These are phyloP conservation scores for Alosa alosa DNA, from an alignment of 2,113 vertebrate genomes.

Conservation along the genomic window DNA sequence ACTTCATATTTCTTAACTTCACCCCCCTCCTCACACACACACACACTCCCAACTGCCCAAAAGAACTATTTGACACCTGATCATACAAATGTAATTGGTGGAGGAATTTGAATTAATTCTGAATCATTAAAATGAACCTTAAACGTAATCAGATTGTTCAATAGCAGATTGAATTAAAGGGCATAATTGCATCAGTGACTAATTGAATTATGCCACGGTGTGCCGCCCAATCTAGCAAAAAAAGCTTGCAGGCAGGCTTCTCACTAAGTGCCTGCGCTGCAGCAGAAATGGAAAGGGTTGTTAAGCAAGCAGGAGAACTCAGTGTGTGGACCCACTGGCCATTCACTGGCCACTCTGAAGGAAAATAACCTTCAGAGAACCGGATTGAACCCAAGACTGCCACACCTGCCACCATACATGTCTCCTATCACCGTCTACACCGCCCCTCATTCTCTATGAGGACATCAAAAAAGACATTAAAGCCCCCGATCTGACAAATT, in stretches of 20 bases:
- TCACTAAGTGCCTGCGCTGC: slow-evolving; percentile 30
- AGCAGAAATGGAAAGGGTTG: background rate
- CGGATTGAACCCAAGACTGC: background rate
- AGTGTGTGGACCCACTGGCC: background rate
- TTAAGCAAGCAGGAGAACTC: background rate
- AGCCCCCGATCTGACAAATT: background rate
- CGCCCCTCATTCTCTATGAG: background rate
- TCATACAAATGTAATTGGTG: slow-evolving; percentile 14
- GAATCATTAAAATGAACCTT: slow-evolving; percentile 14
- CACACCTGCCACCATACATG: background rate
- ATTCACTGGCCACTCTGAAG: background rate
- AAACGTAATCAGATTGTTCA: slow-evolving; percentile 12
- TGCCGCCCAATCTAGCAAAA: slow-evolving; percentile 8
- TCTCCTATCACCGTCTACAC: background rate
- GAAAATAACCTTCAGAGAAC: background rate
- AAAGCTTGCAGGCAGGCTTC: slow-evolving; percentile 27
- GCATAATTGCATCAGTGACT: slow-evolving; percentile 36
- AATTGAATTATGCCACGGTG: slow-evolving; percentile 37
- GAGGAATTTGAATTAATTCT: slow-evolving; percentile 10
- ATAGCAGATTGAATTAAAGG: slow-evolving; percentile 30
- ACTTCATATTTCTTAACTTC: background rate
- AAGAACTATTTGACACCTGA: background rate
- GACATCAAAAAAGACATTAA: background rate
- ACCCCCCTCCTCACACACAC: no score
- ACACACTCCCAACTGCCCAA: background rate